Evolutionary conservation across 2,113 vertebrate species (phyloP), one percentile per base, ranked within the genome.

Genomic region (Choloepus hoffmanni): DNA sequence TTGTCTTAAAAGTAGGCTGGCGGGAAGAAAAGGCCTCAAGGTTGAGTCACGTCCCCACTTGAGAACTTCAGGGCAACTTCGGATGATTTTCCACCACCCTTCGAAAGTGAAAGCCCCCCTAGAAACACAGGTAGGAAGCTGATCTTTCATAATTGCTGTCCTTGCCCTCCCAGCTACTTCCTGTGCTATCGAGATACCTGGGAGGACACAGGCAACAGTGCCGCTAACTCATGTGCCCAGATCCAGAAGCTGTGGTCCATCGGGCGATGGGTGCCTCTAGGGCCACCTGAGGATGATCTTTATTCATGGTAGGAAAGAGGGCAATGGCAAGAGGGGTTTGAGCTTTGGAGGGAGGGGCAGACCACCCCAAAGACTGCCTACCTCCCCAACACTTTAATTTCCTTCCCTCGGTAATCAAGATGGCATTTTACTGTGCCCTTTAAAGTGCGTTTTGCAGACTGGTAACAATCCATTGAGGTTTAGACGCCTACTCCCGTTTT

Each of bases 181-280:
- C 97, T 99, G 58, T 99, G 99, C 96, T 99, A 97, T 58, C 98
- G 99, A 79, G 98, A 96, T 93, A 97, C 85, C 14, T 96, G 85
- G 40, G 65, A 82, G n/a, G 97, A 87, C 18, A 85, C 93, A 30
- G 97, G 53, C 48, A 93, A n/a, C 82, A 88, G 5, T 78, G 92
- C 96, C 0, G 92, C 91, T 55, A 89, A 68, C 21, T 77, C 89
- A 0, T 53, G 93, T 24, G 83, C 94, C 62, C 98, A 98, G 95
- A 98, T 98, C 96, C 97, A 97, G 94, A 98, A 98, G 93, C 90
- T 98, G 77, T 99, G 99, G 99, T 99, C 99, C 82, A 98, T 99
- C 16, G 99, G 99, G 15, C 98, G 98, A 74, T 99, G 99, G 99
- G 95, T 99, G 68, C 99, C 99, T 93, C 96, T 98, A 14, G 97